Percentiles rank a stretch among this genome's conserved stretches.
Evolutionary conservation across 2,797 vertebrate species (phyloP).

Genomic region (Amblyopsis hoosieri): DNA sequence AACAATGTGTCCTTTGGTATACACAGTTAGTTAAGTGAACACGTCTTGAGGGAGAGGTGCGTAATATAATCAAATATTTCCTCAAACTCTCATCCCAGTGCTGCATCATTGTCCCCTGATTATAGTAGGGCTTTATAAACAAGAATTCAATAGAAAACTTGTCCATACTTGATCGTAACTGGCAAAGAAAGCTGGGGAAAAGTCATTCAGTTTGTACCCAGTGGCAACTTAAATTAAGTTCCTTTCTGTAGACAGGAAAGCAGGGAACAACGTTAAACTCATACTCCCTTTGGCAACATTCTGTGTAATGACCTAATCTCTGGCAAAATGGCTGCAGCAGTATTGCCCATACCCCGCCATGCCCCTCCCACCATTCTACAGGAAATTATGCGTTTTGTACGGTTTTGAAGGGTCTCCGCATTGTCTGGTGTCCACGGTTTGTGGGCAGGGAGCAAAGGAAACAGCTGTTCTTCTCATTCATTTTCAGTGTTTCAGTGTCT

Average conservation of each 20-base stretch:
- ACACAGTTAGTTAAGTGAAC: not conserved
- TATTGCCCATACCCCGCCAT: constrained; percentile 29
- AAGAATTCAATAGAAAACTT: constrained; percentile 21
- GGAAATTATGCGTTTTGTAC: constrained; percentile 40
- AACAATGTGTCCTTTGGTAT: not conserved
- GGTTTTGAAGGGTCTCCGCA: constrained; percentile 32
- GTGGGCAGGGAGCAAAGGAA: constrained; percentile 59
- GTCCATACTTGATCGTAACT: constrained; percentile 39
- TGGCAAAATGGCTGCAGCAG: constrained; percentile 33
- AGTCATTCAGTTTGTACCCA: too few species aligned
- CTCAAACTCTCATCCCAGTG: not conserved
- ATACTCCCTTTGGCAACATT: constrained; percentile 40
- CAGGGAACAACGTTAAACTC: constrained; percentile 31
- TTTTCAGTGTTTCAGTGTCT: constrained; percentile 27
- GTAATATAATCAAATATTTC: not conserved
- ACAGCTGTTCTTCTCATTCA: constrained; percentile 75
- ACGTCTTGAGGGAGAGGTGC: not conserved
- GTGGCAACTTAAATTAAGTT: too few species aligned
- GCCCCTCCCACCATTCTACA: constrained; percentile 30
- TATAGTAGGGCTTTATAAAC: constrained; percentile 27
- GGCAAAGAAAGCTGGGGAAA: constrained; percentile 28
- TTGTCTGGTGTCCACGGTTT: constrained; percentile 54
- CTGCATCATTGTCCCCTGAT: constrained; percentile 5
- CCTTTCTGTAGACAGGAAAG: constrained; percentile 24
- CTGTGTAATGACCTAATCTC: constrained; percentile 43